Evolutionary conservation across 2,113 vertebrate species (phyloP), one percentile per base, ranked within the genome.

Genomic region (Phrynosoma platyrhinos): DNA sequence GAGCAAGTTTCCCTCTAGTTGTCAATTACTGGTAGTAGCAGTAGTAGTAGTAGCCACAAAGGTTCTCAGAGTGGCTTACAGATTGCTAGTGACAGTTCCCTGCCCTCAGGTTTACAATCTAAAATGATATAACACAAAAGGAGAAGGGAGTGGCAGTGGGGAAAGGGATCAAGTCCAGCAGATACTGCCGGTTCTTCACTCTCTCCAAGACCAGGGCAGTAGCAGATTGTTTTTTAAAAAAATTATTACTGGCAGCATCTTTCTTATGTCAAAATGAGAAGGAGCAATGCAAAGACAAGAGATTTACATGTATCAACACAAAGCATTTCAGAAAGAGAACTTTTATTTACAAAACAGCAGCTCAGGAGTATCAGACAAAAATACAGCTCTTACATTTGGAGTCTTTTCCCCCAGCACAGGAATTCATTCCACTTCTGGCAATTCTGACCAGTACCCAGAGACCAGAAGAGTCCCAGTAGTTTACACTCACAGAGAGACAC

Each of bases 261-360:
- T 14, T 18, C 13, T 74, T 87, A 23, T 62, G 36, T 47, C 21
- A 74, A 2, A 23, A 74, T 66, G 52, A 27, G 16, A 71, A n/a
- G 32, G 21, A 9, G 14, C 9, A 62, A 72, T 30, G 47, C 20
- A 53, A 30, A 74, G 1, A 40, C n/a, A 20, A 18, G 9, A 9
- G 0, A 0, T 52, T 66, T 5, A 27, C 2, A 13, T 76, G 74
- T 23, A 89, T 23, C 62, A 69, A 75, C 52, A 77, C 27, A 82
- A 82, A 6, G 8, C 5, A 42, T 27, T 36, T 68, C 79, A 55
- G 32, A 82, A 86, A 76, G 32, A 58, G 69, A n/a, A 25, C 27
- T 52, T 82, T 89, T 82, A 82, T 69, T 86, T 86, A 94, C 91
- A 95, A 85, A 95, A 93, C 95, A 94, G 94, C 91, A 92, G 58